Percentiles rank a stretch among this genome's conserved stretches.
Conservation (phyloP, 2,113 vertebrate species). For the Plecotus auritus region DNA sequence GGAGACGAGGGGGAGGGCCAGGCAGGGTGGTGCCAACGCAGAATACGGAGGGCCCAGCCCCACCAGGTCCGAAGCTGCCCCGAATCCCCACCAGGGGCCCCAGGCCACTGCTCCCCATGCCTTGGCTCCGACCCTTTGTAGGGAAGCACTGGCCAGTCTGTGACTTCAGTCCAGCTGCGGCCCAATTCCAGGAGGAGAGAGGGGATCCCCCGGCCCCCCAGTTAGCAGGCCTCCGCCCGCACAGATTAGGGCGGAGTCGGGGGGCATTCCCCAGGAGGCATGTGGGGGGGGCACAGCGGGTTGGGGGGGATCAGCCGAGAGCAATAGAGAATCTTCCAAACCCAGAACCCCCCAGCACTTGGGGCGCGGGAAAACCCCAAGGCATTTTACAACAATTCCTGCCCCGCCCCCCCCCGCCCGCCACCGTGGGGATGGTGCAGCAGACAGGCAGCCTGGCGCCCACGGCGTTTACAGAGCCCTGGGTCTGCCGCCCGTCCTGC, state of each 20-base stretch:
- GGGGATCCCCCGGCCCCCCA: too few relatives aligned
- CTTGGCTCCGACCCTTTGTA: background rate
- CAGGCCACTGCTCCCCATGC: too few relatives aligned
- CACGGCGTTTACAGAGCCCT: background rate
- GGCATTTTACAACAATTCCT: constrained; percentile 20
- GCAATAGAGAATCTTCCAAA: background rate
- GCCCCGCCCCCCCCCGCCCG: background rate
- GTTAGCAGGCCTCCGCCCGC: background rate
- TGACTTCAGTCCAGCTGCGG: rapidly evolving
- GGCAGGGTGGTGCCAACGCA: background rate
- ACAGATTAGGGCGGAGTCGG: background rate
- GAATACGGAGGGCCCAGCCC: background rate
- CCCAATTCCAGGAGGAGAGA: too few relatives aligned
- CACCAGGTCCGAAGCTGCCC: background rate
- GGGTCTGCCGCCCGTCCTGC: background rate
- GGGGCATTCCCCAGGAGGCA: background rate
- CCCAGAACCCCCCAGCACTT: background rate
- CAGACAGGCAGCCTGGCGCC: background rate
- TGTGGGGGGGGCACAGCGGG: rapidly evolving
- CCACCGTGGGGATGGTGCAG: rapidly evolving
- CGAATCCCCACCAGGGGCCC: background rate
- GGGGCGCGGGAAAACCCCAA: background rate
- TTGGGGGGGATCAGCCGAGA: background rate
- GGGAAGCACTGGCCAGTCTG: too few relatives aligned
- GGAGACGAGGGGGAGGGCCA: background rate